Evolutionary conservation across 2,797 vertebrate genomes (phyloP).

Genomic region (Girardinus metallicus): DNA sequence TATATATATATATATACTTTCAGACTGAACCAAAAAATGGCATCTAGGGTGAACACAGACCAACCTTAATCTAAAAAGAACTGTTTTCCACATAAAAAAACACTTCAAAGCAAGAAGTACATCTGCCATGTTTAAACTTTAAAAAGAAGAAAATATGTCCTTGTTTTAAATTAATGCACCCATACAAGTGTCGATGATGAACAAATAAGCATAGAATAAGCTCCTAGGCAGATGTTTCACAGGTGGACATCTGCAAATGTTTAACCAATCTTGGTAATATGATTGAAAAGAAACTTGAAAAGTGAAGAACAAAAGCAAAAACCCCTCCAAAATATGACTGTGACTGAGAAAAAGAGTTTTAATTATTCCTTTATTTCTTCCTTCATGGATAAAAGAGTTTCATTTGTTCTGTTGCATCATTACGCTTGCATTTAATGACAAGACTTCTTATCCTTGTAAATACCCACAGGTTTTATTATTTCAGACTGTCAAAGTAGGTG

Average conservation of each 20-base stretch:
- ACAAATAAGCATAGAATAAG: background rate
- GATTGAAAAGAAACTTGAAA: background rate
- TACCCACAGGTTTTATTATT: slow-evolving; percentile 18
- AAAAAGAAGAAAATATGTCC: background rate
- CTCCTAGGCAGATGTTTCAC: background rate
- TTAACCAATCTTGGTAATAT: background rate
- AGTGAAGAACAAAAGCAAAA: background rate
- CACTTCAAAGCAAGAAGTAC: background rate
- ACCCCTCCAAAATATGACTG: background rate
- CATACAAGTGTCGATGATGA: background rate
- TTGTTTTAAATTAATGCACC: background rate
- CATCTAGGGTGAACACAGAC: background rate
- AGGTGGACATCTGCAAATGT: background rate
- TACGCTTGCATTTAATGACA: slow-evolving; percentile 17
- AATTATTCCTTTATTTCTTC: background rate
- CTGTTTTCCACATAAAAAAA: no score
- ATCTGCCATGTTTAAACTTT: background rate
- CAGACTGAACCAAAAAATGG: no score
- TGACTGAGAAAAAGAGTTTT: background rate
- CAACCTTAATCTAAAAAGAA: background rate
- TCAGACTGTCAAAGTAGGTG: slow-evolving; percentile 22
- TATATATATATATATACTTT: no score
- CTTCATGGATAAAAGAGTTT: background rate
- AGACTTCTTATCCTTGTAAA: background rate
- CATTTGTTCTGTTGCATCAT: background rate